These are phyloP conservation scores for Gasterosteus nipponicus DNA, from an alignment of 2,113 vertebrate genomes.

Conservation along the genomic window DNA sequence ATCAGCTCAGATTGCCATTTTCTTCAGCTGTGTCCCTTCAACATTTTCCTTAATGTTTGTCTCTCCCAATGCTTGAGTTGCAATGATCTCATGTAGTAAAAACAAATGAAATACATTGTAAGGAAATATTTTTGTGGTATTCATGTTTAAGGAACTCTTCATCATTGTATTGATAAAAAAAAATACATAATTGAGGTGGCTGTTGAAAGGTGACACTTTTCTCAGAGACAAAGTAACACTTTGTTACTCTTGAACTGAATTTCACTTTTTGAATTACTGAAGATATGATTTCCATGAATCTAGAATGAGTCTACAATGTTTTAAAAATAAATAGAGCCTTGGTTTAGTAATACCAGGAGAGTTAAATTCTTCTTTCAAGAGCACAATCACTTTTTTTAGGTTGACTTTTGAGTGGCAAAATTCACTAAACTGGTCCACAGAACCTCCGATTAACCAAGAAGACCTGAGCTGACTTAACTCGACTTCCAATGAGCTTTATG, in stretches of 20 bases:
- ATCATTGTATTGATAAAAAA: background rate
- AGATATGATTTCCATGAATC: background rate
- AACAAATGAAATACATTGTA: background rate
- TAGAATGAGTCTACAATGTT: background rate
- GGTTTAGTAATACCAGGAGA: background rate
- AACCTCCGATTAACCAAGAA: slow-evolving; percentile 46
- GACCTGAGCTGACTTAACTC: slow-evolving; percentile 57
- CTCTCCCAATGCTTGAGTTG: background rate
- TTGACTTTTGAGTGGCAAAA: slow-evolving; percentile 34
- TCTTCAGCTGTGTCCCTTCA: background rate
- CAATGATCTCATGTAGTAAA: background rate
- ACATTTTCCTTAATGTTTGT: background rate
- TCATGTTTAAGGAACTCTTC: background rate
- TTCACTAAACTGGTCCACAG: slow-evolving; percentile 50
- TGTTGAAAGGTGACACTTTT: background rate
- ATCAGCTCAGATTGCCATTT: background rate
- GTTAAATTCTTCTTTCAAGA: too few relatives aligned
- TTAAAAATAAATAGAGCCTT: background rate
- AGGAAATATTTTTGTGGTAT: background rate
- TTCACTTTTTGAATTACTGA: background rate
- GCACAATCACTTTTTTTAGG: slow-evolving; percentile 42
- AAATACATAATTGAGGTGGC: background rate
- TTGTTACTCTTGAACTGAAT: background rate
- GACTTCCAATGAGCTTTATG: slow-evolving; percentile 54
- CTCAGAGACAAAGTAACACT: background rate